Conservation (phyloP, 2,113 vertebrate species). For the Hyperoodon ampullatus region DNA sequence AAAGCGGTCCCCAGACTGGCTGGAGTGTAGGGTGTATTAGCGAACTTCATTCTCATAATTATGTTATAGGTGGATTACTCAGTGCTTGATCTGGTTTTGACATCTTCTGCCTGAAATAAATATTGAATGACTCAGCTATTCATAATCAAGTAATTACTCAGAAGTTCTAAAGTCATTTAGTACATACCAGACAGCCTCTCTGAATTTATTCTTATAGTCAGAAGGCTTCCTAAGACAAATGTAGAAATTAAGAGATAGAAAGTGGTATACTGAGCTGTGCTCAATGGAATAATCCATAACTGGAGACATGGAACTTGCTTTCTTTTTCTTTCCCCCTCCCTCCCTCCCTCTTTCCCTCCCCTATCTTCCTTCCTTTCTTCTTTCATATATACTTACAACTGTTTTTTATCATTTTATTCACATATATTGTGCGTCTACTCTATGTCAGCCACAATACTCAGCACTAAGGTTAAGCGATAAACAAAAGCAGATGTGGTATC, state of each 20-base stretch:
- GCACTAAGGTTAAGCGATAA: background rate
- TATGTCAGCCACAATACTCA: background rate
- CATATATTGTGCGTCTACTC: background rate
- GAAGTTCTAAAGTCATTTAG: background rate
- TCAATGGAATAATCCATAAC: background rate
- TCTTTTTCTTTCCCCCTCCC: background rate
- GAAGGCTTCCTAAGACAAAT: background rate
- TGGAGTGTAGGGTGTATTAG: background rate
- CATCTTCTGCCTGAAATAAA: background rate
- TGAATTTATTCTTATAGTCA: background rate
- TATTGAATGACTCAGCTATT: background rate
- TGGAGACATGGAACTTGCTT: background rate
- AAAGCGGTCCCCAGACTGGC: background rate
- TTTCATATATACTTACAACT: background rate
- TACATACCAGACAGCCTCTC: background rate
- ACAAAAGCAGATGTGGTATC: background rate
- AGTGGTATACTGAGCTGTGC: background rate
- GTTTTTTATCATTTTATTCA: background rate
- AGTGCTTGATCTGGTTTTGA: background rate
- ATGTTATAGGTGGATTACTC: background rate
- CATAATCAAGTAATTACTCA: background rate
- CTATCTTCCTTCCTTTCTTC: background rate
- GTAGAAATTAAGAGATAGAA: background rate
- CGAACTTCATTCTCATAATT: background rate
- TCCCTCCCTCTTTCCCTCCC: background rate